Evolutionary conservation across 2,797 vertebrate genomes (phyloP), one percentile per base, ranked within the genome.

Genomic region (Gymnodraco acuticeps): DNA sequence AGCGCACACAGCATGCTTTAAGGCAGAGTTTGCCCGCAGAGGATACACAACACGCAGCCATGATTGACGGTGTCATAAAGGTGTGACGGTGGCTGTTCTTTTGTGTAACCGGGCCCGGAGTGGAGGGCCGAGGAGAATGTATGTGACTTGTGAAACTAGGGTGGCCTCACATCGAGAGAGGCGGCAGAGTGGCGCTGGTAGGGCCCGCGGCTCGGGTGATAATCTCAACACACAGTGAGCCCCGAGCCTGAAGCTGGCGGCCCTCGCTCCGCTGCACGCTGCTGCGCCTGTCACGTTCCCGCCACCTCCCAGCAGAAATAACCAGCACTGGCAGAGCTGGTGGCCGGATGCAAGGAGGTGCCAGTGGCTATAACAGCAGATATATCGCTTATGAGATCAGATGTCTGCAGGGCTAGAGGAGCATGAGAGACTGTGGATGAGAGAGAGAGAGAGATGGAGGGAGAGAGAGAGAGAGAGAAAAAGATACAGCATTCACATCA

Each of bases 311-410:
- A 85, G 89, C 85, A 93, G 93, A 94, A 94, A 94, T 94, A 93
- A 94, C 87, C 85, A 91, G 84, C 58, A 68, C 73, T 94, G 92
- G 92, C 90, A 93, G 89, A 93, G 84, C 92, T 88, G 89, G 89
- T 92, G 91, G 91, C 89, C 87, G 73, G 90, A 94, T 93, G 93
- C 89, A 83, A 90, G 83, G 84, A 92, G 86, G 89, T 94, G 92
- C 90, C 91, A 93, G 86, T 85, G 91, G 90, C 89, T 86, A 91
- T 94, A 94, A 94, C 89, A 90, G 92, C 89, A 91, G 91, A 92
- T 94, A 94, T 94, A 93, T 94, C 91, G 91, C 89, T 94, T 95
- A 95, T 95, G 89, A 95, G 90, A 95, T 93, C 93, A 94, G 91
- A 94, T 93, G 93, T 93, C 91, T 92, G 89, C 85, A 81, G 91